Percentiles rank a stretch among this genome's conserved stretches.
Evolutionary conservation across 2,888 invertebrate species (phyloP).

Genomic region (Morinoia aosen): DNA sequence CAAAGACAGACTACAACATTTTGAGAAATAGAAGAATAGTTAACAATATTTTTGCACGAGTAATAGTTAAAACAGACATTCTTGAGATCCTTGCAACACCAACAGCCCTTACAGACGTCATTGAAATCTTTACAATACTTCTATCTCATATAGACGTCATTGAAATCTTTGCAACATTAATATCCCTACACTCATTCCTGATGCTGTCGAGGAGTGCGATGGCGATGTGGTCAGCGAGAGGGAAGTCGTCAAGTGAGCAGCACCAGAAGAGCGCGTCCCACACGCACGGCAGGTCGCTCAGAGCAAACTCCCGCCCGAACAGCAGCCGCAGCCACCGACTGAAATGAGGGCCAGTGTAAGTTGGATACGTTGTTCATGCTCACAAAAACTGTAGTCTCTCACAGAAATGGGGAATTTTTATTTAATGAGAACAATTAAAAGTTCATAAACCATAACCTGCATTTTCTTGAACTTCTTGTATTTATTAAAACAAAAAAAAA

Average conservation of each 20-base stretch:
- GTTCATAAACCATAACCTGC: neutral
- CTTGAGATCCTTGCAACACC: too few relatives aligned
- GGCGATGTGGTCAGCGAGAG: constrained; percentile 79
- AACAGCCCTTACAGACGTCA: too few relatives aligned
- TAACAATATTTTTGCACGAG: too few relatives aligned
- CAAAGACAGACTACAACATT: too few relatives aligned
- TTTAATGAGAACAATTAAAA: neutral
- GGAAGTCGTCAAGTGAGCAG: constrained; percentile 74
- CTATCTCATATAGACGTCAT: too few relatives aligned
- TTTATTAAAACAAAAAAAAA: neutral
- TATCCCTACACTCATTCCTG: neutral
- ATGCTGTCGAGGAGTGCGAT: constrained; percentile 80
- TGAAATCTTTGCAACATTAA: neutral
- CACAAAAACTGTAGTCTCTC: constrained; percentile 20
- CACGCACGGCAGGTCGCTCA: constrained; percentile 81
- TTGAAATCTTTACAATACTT: too few relatives aligned
- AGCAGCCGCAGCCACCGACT: constrained; percentile 87
- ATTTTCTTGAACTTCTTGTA: neutral
- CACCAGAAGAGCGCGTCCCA: constrained; percentile 87
- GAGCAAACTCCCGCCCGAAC: constrained; percentile 87
- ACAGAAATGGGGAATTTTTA: neutral
- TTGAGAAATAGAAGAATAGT: too few relatives aligned
- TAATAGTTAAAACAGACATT: too few relatives aligned
- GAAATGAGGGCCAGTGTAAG: constrained; percentile 47
- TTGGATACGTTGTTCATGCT: neutral